Base-by-base conservation (phyloP, 2,797 vertebrate genomes). In the Sebastes minor region DNA sequence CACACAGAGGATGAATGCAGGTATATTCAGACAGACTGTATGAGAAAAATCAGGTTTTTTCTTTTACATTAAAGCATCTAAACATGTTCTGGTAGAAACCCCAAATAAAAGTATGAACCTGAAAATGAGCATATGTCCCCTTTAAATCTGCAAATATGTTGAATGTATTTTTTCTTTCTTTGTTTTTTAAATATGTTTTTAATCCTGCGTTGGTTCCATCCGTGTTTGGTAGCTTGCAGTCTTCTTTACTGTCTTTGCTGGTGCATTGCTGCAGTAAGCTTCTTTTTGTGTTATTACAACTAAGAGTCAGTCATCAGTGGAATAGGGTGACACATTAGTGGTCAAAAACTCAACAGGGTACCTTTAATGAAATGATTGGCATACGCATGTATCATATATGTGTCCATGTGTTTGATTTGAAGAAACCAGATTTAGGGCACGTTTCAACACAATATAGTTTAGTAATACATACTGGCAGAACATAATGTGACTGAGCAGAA, bases 1-100 rank as follows among this genome's bases (percentile, higher is more conserved):
- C 28, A 32, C 0, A n/a, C 1, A 49, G 46, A 49, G 46, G 46
- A 0, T 49, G 18, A 49, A 49, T n/a, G 0, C 46, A 20, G 1
- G 0, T 49, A 4, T 49, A 49, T 9, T 49, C 46, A 49, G 46
- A 49, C 46, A 49, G 42, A 46, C 42, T 6, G 42, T 49, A 49
- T 0, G 46, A 49, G 38, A 49, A 49, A n/a, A 49, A 49, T 18
- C 16, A n/a, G n/a, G 18, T 49, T 0, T 42, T 16, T 42, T 42
- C 2, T 42, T 42, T 16, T 42, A 42, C 38, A 42, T 42, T 18
- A 42, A 42, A 42, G 38, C 46, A 49, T 49, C 18, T 49, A 49
- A 49, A 49, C 16, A 49, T 49, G 46, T 49, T 49, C 18, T 20
- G 14, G 42, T 38, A 38, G 35, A 38, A 42, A 42, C 38, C 38